Evolutionary conservation across 2,797 vertebrate species (phyloP), one percentile per base, ranked within the genome.

Genomic region (Gobio occitaniae): DNA sequence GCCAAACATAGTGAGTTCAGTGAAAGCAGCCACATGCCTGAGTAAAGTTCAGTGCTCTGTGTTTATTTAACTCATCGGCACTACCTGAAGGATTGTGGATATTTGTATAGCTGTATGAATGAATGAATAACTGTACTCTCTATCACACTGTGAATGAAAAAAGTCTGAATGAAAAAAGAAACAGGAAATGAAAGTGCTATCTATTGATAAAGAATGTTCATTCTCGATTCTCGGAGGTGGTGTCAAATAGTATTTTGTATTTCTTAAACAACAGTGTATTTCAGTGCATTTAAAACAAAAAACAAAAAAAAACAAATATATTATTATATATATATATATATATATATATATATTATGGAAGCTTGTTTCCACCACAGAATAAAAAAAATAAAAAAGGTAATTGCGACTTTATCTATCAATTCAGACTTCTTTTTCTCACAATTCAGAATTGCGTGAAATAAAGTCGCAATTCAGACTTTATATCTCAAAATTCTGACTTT

Each of bases 151-250:
- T 50, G 41, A 32, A 32, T 32, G 32, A 32, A 32, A 32, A 50
- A 16, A 71, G 10, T 52, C 48, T 56, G 36, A 77, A 56, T 77
- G 2, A 70, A 19, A 63, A 21, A 54, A 63, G 41, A 52, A 32
- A 69, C 50, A 61, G 63, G 21, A 76, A 76, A 65, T 54, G 47
- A 80, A 68, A 80, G 78, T 68, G 13, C 63, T 36, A 54, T 36
- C 32, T 54, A 54, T 52, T 65, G 61, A 75, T 54, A 66, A 76
- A 65, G 13, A n/a, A 41, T 68, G 19, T 25, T 76, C 47, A 52
- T 25, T 25, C 25, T 25, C 25, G 25, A 25, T 25, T 25, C 25
- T 25, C 25, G 25, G 25, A 25, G 25, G 17, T 17, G 19, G 6
- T 56, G 68, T 63, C 16, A 54, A 48, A 25, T 41, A 10, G 6